phyloP scores from a whole-genome alignment of 2,113 vertebrate genomes.

The Aspiorhynchus laticeps region DNA sequence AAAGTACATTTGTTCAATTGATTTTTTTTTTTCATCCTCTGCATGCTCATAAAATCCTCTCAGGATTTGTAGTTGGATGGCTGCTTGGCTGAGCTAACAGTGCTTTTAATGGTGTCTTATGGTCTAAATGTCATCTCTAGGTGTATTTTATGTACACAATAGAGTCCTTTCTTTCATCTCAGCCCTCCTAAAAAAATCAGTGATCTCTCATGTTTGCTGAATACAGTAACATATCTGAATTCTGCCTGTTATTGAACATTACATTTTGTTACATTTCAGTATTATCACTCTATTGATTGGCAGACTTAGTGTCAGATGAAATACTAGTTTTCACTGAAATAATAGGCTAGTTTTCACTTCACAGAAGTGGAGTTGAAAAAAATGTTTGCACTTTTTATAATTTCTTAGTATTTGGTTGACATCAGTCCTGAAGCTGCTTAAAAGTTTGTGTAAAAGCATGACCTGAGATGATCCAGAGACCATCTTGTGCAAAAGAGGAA shows the following conservation, averaged over 20 bases:
- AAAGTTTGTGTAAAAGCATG: background rate
- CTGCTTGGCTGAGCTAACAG: background rate
- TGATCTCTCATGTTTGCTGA: background rate
- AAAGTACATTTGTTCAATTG: constrained; percentile 54
- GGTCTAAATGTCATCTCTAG: background rate
- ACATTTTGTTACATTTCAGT: background rate
- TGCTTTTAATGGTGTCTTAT: background rate
- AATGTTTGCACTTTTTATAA: background rate
- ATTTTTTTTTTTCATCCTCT: constrained; percentile 51
- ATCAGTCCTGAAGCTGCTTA: background rate
- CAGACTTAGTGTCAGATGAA: background rate
- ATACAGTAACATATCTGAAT: background rate
- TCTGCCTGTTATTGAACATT: background rate
- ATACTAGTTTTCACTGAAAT: background rate
- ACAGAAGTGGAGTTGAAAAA: background rate
- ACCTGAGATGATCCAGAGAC: background rate
- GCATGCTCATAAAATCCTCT: constrained; percentile 48
- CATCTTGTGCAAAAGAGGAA: background rate
- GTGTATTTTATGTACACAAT: background rate
- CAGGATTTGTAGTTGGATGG: constrained; percentile 54
- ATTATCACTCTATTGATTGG: too few species aligned
- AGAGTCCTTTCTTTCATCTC: background rate
- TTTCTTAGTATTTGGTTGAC: background rate
- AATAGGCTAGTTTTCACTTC: background rate
- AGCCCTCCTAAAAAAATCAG: background rate